Percentiles rank a stretch among this genome's conserved stretches.
Conservation (phyloP, 2,797 vertebrate genomes). For the Mycteria americana region DNA sequence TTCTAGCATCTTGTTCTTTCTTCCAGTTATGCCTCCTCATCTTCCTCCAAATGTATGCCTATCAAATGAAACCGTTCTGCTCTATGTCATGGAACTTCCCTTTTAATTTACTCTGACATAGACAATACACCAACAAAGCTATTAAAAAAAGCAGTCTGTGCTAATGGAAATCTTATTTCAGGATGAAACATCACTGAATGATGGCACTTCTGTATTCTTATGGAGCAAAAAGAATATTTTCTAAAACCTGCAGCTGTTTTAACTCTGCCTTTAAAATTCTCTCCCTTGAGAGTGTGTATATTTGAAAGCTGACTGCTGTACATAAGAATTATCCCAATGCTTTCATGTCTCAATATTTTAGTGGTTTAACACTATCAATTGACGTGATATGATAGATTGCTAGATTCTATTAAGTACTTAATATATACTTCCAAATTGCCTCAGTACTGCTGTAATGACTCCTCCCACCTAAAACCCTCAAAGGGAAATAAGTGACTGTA, state of each 20-base stretch:
- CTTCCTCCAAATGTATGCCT: not conserved
- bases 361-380: slow-evolving; percentile 1
- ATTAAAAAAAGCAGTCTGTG: not conserved
- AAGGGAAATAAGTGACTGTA: slow-evolving; percentile 12
- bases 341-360: slow-evolving; percentile 47
- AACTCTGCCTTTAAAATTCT: not conserved
- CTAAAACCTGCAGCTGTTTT: not conserved
- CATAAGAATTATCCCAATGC: not conserved
- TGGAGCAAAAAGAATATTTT: not conserved
- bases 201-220: not conserved
- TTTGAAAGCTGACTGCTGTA: not conserved
- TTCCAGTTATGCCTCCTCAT: not conserved
- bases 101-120: not conserved
- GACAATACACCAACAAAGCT: not conserved
- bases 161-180: not conserved
- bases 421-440: slow-evolving; percentile 32
- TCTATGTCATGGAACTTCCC: not conserved
- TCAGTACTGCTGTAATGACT: slow-evolving; percentile 13
- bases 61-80: not conserved
- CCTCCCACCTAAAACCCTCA: slow-evolving; percentile 24
- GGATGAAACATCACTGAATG: not conserved
- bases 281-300: not conserved
- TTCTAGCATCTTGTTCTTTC: not conserved
- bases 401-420: slow-evolving; percentile 27
- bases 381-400: slow-evolving; percentile 26